phyloP scores from a whole-genome alignment of 1,140 invertebrate genomes.

The Drosophila teissieri region DNA sequence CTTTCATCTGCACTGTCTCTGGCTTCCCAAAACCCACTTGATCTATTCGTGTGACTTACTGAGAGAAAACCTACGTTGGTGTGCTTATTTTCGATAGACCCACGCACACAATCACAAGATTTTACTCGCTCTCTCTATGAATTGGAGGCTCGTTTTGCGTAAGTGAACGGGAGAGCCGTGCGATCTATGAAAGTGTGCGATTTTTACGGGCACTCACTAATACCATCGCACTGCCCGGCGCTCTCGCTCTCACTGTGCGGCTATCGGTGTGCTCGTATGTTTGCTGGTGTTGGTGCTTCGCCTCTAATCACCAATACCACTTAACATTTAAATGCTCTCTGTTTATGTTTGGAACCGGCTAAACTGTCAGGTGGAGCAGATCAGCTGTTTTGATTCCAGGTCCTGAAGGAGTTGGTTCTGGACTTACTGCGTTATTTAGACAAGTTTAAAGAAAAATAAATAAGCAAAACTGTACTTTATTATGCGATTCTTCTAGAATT shows the following conservation, averaged over 20 bases:
- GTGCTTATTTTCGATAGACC: background rate
- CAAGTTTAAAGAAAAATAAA: background rate
- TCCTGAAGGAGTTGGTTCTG: background rate
- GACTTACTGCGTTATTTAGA: background rate
- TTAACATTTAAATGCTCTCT: slow-evolving; percentile 21
- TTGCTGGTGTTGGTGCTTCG: background rate
- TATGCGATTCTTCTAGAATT: background rate
- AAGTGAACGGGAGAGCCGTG: slow-evolving; percentile 3
- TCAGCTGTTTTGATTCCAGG: background rate
- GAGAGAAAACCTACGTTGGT: background rate
- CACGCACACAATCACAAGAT: slow-evolving; percentile 33
- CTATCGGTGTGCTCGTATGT: background rate
- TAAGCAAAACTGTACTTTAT: slow-evolving; percentile 12
- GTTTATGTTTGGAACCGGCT: slow-evolving; percentile 23
- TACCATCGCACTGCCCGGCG: slow-evolving; percentile 14
- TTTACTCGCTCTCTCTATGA: slow-evolving; percentile 9
- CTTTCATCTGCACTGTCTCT: slow-evolving; percentile 7
- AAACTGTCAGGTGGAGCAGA: slow-evolving; percentile 23
- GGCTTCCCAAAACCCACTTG: background rate
- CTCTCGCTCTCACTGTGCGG: slow-evolving; percentile 23
- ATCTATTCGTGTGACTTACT: slow-evolving; percentile 4
- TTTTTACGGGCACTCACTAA: slow-evolving; percentile 20
- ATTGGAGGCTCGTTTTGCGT: slow-evolving; percentile 12
- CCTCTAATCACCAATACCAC: slow-evolving; percentile 43
- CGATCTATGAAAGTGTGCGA: slow-evolving; percentile 23